Conservation (phyloP, 2,888 invertebrate species). For the Drosophila paramelanica region DNA sequence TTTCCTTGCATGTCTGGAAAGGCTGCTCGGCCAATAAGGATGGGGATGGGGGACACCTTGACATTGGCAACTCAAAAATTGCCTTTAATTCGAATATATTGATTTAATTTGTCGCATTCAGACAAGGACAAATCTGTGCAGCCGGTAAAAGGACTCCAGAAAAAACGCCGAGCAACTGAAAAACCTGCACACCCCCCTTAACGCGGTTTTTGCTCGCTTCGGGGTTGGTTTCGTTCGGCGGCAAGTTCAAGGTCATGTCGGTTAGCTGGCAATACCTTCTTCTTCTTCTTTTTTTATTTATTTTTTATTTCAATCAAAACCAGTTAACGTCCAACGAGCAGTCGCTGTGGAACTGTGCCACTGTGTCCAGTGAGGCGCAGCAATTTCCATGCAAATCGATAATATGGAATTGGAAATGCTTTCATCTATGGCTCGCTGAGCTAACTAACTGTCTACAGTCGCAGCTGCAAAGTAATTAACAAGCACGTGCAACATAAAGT, state of each 20-base stretch:
- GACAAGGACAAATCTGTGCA: slow-evolving; percentile 35
- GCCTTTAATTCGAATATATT: slow-evolving; percentile 65
- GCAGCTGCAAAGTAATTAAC: slow-evolving; percentile 60
- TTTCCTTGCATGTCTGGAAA: slow-evolving; percentile 1
- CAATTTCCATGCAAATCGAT: slow-evolving; percentile 41
- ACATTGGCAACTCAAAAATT: slow-evolving; percentile 43
- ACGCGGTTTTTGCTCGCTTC: neutral
- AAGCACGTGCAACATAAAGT: slow-evolving; percentile 60
- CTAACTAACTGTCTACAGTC: slow-evolving; percentile 5
- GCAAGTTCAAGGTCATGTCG: slow-evolving; percentile 70
- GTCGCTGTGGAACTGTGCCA: slow-evolving; percentile 38
- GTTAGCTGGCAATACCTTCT: slow-evolving; percentile 2
- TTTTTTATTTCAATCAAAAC: slow-evolving; percentile 25
- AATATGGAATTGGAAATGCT: slow-evolving; percentile 44
- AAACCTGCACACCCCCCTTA: slow-evolving; percentile 2
- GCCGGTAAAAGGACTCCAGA: neutral
- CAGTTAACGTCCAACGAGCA: slow-evolving; percentile 28
- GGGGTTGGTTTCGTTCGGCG: slow-evolving; percentile 35
- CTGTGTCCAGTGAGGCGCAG: slow-evolving; percentile 9
- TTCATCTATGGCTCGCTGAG: slow-evolving; percentile 31
- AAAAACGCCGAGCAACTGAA: neutral
- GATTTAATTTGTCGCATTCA: slow-evolving; percentile 64
- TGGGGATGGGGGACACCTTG: slow-evolving; percentile 26
- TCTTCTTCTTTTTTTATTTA: neutral
- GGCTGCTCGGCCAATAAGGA: neutral